phyloP scores from a whole-genome alignment of 2,113 vertebrate genomes.

The Bufo gargarizans region DNA sequence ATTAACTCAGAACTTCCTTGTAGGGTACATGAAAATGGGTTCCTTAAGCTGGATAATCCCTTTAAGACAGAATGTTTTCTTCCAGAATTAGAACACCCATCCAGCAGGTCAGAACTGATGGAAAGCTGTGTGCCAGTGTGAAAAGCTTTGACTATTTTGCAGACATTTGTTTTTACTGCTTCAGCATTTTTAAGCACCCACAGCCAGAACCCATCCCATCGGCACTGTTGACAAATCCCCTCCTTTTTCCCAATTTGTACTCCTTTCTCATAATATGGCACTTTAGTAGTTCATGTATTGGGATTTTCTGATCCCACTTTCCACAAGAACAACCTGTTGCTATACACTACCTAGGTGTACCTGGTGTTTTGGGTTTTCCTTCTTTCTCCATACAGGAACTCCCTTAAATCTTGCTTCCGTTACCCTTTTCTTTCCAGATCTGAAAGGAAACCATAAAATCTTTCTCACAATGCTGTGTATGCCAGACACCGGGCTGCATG shows the following conservation, averaged over 20 bases:
- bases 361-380: slow-evolving; percentile 30
- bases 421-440: slow-evolving; percentile 30
- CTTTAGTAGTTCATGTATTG: not conserved
- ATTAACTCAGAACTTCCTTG: no score
- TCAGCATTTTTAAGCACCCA: not conserved
- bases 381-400: slow-evolving; percentile 24
- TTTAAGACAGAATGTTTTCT: no score
- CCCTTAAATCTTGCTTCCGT: slow-evolving; percentile 22
- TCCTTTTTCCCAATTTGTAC: not conserved
- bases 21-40: no score
- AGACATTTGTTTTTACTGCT: no score
- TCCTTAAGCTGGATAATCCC: no score
- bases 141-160: no score
- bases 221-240: not conserved
- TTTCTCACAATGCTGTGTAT: slow-evolving; percentile 52
- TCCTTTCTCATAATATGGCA: not conserved
- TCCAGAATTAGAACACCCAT: no score
- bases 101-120: no score
- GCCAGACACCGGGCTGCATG: slow-evolving; percentile 40
- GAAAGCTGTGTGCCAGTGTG: no score
- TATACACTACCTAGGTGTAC: slow-evolving; percentile 28
- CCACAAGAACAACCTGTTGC: not conserved
- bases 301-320: not conserved
- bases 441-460: slow-evolving; percentile 56
- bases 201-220: not conserved